Conservation (phyloP, 1,140 invertebrate species). For the honey bee (Apis mellifera) region Amel_HAv3.1 CM009932.2:15151001-15151500, state of each 20-base stretch:
- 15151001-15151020: constrained; percentile 80
- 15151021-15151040: constrained; percentile 78
- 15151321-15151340: constrained; percentile 52
- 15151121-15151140: background rate
- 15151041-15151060: constrained; percentile 56
- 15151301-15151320: constrained; percentile 16
- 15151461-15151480: constrained; percentile 19
- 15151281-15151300: constrained; percentile 19
- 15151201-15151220: background rate
- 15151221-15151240: background rate
- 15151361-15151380: constrained; percentile 69
- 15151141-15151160: background rate
- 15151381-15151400: constrained; percentile 80
- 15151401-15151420: constrained; percentile 74
- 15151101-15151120: constrained; percentile 29
- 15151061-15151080: constrained; percentile 59
- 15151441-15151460: constrained; percentile 18
- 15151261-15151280: constrained; percentile 44
- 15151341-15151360: constrained; percentile 46
- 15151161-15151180: too few relatives aligned
- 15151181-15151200: background rate
- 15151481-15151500: constrained; percentile 7
- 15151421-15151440: constrained; percentile 68
- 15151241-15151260: background rate
- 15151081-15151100: constrained; percentile 33